Conservation (phyloP, 2,113 vertebrate genomes). For the Perognathus longimembris region DNA sequence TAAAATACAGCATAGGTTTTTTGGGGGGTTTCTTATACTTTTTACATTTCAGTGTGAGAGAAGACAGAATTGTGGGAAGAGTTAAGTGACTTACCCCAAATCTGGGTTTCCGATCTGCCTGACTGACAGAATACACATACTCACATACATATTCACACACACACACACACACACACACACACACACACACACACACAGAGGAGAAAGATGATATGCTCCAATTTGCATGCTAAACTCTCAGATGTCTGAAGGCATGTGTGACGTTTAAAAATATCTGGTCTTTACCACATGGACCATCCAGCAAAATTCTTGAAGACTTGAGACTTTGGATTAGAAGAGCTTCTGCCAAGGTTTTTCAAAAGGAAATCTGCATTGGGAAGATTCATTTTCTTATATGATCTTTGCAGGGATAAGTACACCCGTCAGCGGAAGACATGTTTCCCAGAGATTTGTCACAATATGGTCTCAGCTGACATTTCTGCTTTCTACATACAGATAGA, state of each 20-base stretch:
- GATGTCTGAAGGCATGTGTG: slow-evolving; percentile 37
- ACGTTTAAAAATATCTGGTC: slow-evolving; percentile 60
- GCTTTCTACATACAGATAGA: slow-evolving; percentile 36
- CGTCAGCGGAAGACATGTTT: slow-evolving; percentile 45
- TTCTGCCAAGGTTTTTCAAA: slow-evolving; percentile 53
- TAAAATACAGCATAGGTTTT: not conserved
- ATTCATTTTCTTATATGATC: slow-evolving; percentile 50
- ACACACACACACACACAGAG: not conserved
- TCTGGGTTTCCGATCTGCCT: not conserved
- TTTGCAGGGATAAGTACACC: slow-evolving; percentile 43
- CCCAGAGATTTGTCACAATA: slow-evolving; percentile 44
- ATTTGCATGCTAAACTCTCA: slow-evolving; percentile 52
- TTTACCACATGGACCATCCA: slow-evolving; percentile 43
- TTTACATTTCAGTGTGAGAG: not conserved
- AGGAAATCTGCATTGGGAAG: slow-evolving; percentile 59
- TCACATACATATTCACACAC: not conserved
- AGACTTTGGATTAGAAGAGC: slow-evolving; percentile 55
- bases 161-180: not conserved
- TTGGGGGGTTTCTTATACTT: not conserved
- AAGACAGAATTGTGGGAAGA: not conserved
- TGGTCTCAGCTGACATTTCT: slow-evolving; percentile 51
- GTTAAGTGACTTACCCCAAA: not conserved
- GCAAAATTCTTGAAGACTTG: slow-evolving; percentile 52
- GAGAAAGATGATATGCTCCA: not conserved
- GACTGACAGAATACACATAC: not conserved